Percentiles rank a stretch among this genome's conserved stretches.
Evolutionary conservation across 2,797 vertebrate species (phyloP).

Genomic region (Notoglanidium macrostoma): DNA sequence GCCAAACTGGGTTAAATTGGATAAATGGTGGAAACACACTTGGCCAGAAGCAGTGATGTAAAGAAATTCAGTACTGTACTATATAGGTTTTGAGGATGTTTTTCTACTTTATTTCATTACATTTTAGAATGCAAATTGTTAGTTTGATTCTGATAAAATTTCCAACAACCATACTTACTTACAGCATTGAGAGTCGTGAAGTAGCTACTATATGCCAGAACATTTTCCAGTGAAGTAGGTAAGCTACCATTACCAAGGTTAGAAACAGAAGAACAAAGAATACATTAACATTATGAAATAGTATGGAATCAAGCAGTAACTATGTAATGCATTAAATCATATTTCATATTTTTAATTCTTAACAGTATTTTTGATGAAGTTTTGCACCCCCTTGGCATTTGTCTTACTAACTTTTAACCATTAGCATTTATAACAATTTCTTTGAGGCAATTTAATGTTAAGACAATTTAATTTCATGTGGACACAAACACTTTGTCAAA

Average conservation of each 20-base stretch:
- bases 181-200: not conserved
- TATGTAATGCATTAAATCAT: not conserved
- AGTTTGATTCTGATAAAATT: not conserved
- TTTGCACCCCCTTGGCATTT: not conserved
- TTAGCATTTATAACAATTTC: not conserved
- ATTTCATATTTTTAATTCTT: not conserved
- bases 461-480: not conserved
- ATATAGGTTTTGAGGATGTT: not conserved
- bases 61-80: not conserved
- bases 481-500: not conserved
- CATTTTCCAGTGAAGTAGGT: too few species aligned
- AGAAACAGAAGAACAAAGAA: not conserved
- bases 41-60: not conserved
- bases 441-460: not conserved
- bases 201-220: not conserved
- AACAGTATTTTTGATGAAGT: not conserved
- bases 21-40: slow-evolving; percentile 23
- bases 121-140: not conserved
- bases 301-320: not conserved
- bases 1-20: slow-evolving; percentile 28
- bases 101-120: not conserved
- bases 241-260: not conserved
- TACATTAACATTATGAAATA: not conserved
- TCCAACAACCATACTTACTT: too few species aligned
- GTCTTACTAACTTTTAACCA: not conserved